Evolutionary conservation across 2,113 vertebrate species (phyloP).

Genomic region (Mormoops blainvillei): DNA sequence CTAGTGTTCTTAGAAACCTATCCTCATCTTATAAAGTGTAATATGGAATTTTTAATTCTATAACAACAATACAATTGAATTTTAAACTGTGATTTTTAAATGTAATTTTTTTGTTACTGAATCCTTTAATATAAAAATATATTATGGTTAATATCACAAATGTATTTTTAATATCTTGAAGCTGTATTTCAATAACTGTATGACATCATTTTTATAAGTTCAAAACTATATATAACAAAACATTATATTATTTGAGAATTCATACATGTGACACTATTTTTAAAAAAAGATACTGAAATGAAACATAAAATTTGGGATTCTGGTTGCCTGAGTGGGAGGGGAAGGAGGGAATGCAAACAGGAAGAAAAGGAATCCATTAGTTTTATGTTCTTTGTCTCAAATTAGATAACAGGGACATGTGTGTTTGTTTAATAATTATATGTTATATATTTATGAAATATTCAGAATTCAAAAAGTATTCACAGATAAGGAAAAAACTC

Average conservation of each 20-base stretch:
- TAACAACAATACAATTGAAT: background rate
- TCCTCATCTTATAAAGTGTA: background rate
- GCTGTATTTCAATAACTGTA: background rate
- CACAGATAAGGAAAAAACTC: background rate
- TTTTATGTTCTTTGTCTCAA: background rate
- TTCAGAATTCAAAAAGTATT: background rate
- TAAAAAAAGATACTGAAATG: background rate
- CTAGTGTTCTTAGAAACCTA: background rate
- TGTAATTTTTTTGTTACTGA: background rate
- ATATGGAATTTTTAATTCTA: background rate
- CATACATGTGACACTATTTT: background rate
- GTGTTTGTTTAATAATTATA: background rate
- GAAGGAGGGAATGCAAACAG: background rate
- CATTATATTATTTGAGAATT: background rate
- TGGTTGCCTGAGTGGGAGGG: background rate
- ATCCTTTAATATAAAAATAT: background rate
- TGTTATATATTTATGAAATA: background rate
- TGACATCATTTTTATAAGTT: background rate
- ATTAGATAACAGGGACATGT: background rate
- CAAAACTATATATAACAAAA: background rate
- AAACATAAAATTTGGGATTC: background rate
- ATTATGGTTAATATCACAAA: background rate
- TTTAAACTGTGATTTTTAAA: constrained; percentile 12
- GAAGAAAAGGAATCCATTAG: background rate
- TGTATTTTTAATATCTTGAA: constrained; percentile 5